phyloP scores from a whole-genome alignment of 2,888 invertebrate species.

The Podabrus alpinus region DNA sequence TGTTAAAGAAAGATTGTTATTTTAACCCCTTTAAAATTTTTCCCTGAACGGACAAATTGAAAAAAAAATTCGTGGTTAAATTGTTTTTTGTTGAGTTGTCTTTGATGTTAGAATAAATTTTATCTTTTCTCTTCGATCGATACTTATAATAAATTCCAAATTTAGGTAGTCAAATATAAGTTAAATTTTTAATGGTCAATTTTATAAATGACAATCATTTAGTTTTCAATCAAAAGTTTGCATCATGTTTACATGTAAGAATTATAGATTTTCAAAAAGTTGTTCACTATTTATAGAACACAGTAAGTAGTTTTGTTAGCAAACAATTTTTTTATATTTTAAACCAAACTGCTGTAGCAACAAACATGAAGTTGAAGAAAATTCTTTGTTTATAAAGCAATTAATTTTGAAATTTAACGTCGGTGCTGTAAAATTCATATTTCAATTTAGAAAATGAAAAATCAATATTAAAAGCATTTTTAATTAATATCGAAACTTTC shows the following conservation, averaged over 20 bases:
- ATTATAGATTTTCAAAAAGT: not conserved
- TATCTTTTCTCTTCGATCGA: not conserved
- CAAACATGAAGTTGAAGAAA: not conserved
- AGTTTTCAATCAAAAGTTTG: not conserved
- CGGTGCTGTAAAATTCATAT: not conserved
- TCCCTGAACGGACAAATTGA: not conserved
- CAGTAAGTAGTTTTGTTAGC: not conserved
- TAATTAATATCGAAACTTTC: not conserved
- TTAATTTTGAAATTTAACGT: not conserved
- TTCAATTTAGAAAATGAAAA: not conserved
- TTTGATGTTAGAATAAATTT: not conserved
- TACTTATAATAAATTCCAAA: not conserved
- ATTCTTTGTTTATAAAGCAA: not conserved
- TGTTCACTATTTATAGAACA: not conserved
- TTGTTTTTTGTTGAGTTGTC: not conserved
- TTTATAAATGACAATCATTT: not conserved
- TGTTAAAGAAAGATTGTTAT: not conserved
- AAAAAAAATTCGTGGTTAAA: not conserved
- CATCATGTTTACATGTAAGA: not conserved
- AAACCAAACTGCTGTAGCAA: not conserved
- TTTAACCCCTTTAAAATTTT: no score
- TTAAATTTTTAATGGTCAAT: not conserved
- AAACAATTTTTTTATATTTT: not conserved
- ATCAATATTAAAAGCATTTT: not conserved
- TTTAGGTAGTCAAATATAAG: not conserved